Evolutionary conservation across 2,113 vertebrate species (phyloP), one percentile per base, ranked within the genome.

Genomic region (Pheucticus melanocephalus): DNA sequence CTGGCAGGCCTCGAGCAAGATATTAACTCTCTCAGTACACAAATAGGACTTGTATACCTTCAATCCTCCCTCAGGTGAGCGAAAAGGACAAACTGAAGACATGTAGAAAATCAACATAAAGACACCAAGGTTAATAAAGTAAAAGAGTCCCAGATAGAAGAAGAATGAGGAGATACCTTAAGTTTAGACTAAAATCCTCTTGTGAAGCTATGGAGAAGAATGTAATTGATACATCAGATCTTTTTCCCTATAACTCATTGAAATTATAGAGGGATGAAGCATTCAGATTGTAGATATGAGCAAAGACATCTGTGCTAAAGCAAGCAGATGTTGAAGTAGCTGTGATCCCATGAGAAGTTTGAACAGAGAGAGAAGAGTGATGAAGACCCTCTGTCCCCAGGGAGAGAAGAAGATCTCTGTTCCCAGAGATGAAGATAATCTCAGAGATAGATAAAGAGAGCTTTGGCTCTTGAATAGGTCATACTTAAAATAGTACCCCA

Each of bases 1-100:
- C 56, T 10, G 3, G n/a, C n/a, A 18, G n/a, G 15, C 23, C 23
- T 16, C 1, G 7, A 25, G n/a, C 10, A 25, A 37, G 1, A 37
- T 18, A 25, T 17, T 37, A 60, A 37, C 35, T 37, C n/a, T 18
- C 25, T 37, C 24, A 37, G 35, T 27, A 12, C 35, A 27, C 15
- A 60, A 25, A 17, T 60, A 25, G 15, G 57, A 37, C n/a, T 59
- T 27, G 11, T 25, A 25, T 25, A 60, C 15, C 11, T 60, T 60
- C 57, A 60, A 6, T 25, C 7, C 57, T 60, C 15, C 24, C 23
- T 27, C 57, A 17, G 15, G 15, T 60, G 57, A 37, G 57, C 8
- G 5, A 17, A 60, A 60, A 18, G 35, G 24, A 37, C 7, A 60
- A 37, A 37, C 10, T 27, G 35, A 60, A 37, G 35, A 37, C 23